Percentiles rank a stretch among this genome's conserved stretches.
phyloP scores from a whole-genome alignment of 2,113 vertebrate species.

The Rhinogobius similis region DNA sequence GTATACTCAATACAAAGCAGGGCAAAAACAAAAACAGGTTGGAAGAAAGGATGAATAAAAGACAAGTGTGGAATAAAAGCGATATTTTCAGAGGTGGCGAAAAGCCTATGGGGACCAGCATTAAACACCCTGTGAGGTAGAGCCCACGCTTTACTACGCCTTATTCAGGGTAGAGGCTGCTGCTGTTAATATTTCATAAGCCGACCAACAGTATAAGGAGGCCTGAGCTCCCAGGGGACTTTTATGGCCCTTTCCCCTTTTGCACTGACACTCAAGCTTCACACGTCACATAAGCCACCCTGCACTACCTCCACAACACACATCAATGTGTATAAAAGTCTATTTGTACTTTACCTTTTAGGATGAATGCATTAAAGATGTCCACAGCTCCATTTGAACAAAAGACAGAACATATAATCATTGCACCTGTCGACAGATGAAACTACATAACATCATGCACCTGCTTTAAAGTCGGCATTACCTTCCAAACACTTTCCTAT shows the following conservation, averaged over 20 bases:
- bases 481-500: slow-evolving; percentile 34
- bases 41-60: slow-evolving; percentile 5
- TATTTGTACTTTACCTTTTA: slow-evolving; percentile 8
- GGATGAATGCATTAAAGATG: slow-evolving; percentile 36
- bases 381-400: slow-evolving; percentile 35
- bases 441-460: slow-evolving; percentile 22
- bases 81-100: slow-evolving; percentile 54
- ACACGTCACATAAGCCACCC: slow-evolving; percentile 7
- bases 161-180: slow-evolving; percentile 65
- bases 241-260: slow-evolving; percentile 11
- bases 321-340: neutral
- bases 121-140: slow-evolving; percentile 67
- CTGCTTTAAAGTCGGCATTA: slow-evolving; percentile 28
- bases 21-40: neutral
- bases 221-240: slow-evolving; percentile 57
- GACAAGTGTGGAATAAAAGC: slow-evolving; percentile 16
- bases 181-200: slow-evolving; percentile 72
- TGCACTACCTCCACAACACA: slow-evolving; percentile 24
- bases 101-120: slow-evolving; percentile 51
- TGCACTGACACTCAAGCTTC: slow-evolving; percentile 31
- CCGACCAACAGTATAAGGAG: slow-evolving; percentile 59
- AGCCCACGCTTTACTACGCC: slow-evolving; percentile 66
- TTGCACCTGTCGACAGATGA: slow-evolving; percentile 21
- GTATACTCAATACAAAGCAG: neutral
- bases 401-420: slow-evolving; percentile 35